Percentiles rank a stretch among this genome's conserved stretches.
These are phyloP conservation scores for Sinocyclocheilus anshuiensis DNA, from an alignment of 2,113 vertebrate genomes.

Conservation along the genomic window DNA sequence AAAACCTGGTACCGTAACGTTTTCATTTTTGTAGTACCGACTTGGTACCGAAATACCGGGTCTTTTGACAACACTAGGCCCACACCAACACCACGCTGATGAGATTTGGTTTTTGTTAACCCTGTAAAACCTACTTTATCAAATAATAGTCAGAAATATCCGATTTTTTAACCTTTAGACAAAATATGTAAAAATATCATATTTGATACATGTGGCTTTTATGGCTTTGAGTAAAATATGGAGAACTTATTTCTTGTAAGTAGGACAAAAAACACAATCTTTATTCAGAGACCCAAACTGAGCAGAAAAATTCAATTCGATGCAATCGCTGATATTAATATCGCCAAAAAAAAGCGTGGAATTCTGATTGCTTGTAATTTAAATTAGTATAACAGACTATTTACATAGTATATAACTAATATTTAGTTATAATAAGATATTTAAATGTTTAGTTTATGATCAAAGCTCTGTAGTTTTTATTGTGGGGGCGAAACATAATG, in stretches of 20 bases:
- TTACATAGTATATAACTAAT: no score
- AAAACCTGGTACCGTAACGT: no score
- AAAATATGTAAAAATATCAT: not conserved
- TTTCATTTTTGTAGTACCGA: no score
- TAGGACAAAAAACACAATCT: not conserved
- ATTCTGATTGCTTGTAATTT: not conserved
- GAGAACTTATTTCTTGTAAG: not conserved
- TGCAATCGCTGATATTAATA: not conserved
- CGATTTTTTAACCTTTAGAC: not conserved
- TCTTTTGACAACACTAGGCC: no score
- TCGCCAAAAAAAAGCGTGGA: not conserved
- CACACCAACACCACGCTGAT: conserved; percentile 21
- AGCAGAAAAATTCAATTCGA: not conserved
- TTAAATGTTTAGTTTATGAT: no score
- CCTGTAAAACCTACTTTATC: not conserved
- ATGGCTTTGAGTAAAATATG: not conserved
- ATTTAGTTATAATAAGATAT: no score
- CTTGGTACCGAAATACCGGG: no score
- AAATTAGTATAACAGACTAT: not conserved
- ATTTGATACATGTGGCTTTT: not conserved
- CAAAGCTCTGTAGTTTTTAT: no score
- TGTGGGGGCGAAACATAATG: no score
- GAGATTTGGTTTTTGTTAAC: not conserved
- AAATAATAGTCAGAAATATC: not conserved
- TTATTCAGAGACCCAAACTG: not conserved